phyloP scores from a whole-genome alignment of 1,140 invertebrate genomes.

The Euura lappo region DNA sequence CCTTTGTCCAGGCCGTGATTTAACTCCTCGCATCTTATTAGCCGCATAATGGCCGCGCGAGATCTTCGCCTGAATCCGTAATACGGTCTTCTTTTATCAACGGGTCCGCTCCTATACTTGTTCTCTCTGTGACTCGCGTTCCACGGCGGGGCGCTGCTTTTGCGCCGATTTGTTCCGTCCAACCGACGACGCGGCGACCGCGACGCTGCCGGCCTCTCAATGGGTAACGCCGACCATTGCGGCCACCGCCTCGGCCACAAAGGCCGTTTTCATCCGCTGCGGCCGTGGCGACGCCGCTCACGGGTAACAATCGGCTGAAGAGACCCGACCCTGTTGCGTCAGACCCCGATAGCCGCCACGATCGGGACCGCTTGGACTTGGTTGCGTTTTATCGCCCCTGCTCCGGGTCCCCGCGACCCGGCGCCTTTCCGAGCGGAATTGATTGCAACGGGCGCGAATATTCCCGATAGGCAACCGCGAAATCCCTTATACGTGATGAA shows the following conservation, averaged over 20 bases:
- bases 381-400: too few relatives aligned
- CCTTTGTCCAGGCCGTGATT: slow-evolving; percentile 44
- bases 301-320: not conserved
- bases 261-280: not conserved
- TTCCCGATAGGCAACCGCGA: too few relatives aligned
- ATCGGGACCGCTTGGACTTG: too few relatives aligned
- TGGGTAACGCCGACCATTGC: not conserved
- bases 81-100: slow-evolving; percentile 33
- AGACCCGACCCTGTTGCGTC: not conserved
- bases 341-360: not conserved
- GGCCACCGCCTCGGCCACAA: not conserved
- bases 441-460: too few relatives aligned
- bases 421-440: too few relatives aligned
- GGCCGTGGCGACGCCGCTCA: not conserved
- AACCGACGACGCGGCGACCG: not conserved
- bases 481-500: too few relatives aligned
- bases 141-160: slow-evolving; percentile 26
- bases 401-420: too few relatives aligned
- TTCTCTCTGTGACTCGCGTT: slow-evolving; percentile 35
- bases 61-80: slow-evolving; percentile 50
- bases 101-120: not conserved
- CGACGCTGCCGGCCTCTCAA: not conserved
- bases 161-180: slow-evolving; percentile 46
- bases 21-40: slow-evolving; percentile 49
- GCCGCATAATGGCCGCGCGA: slow-evolving; percentile 42